These are phyloP conservation scores for Dryobotodes eremita DNA, from an alignment of 2,888 invertebrate species.

Conservation along the genomic window DNA sequence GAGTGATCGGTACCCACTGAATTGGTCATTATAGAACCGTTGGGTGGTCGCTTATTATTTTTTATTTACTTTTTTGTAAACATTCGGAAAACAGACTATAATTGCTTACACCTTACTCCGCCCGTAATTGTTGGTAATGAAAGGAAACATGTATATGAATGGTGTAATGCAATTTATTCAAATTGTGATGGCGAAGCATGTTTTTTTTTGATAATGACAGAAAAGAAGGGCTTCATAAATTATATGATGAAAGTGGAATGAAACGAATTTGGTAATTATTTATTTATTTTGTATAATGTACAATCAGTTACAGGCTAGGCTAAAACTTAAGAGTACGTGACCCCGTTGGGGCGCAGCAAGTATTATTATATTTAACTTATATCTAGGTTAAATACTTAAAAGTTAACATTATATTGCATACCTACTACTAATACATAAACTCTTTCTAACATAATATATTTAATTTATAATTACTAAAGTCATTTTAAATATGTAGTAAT, in stretches of 20 bases:
- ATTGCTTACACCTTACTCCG: slow-evolving; percentile 56
- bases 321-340: too few species aligned
- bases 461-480: too few species aligned
- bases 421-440: too few species aligned
- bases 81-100: slow-evolving; percentile 49
- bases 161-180: slow-evolving; percentile 51
- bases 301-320: too few species aligned
- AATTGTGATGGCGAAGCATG: slow-evolving; percentile 4
- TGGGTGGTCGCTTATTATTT: slow-evolving; percentile 65
- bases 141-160: slow-evolving; percentile 52
- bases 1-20: slow-evolving; percentile 66
- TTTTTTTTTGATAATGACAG: slow-evolving; percentile 20
- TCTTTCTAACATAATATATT: too few species aligned
- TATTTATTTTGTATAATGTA: too few species aligned
- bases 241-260: neutral
- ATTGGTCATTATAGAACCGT: slow-evolving; percentile 73
- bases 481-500: too few species aligned
- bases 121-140: slow-evolving; percentile 57
- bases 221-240: neutral
- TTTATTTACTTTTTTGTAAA: slow-evolving; percentile 50
- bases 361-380: too few species aligned
- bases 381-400: too few species aligned
- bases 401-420: too few species aligned
- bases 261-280: neutral
- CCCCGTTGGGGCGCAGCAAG: too few species aligned